Percentiles rank a stretch among this genome's conserved stretches.
Conservation (phyloP, 2,797 vertebrate species). For the Borostomias antarcticus region DNA sequence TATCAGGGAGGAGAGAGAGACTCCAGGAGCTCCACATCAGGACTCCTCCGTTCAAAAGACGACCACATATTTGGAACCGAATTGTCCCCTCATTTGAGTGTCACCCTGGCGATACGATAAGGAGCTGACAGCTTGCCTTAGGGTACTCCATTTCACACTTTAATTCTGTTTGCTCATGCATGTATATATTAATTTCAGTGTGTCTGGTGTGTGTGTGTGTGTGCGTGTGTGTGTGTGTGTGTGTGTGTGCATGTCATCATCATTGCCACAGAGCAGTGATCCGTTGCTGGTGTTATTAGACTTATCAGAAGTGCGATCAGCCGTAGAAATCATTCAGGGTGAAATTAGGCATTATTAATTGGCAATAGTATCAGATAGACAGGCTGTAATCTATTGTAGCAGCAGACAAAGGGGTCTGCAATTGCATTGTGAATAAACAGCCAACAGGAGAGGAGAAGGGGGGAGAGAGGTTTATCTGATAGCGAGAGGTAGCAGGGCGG, state of each 20-base stretch:
- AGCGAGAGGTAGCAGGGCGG: no score
- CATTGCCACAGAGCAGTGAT: conserved; percentile 11
- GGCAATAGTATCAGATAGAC: conserved; percentile 12
- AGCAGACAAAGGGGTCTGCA: neutral
- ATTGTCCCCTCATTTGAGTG: no score
- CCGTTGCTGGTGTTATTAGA: neutral
- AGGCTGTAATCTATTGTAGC: conserved; percentile 4
- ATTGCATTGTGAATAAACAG: neutral
- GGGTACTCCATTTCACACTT: no score
- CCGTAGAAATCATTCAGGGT: neutral
- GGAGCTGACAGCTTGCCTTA: no score
- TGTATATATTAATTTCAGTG: neutral
- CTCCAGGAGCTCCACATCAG: no score
- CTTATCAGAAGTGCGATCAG: conserved; percentile 12
- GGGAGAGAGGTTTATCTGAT: neutral
- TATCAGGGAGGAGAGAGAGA: no score
- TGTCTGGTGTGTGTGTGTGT: neutral
- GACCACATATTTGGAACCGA: no score
- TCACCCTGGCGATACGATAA: no score
- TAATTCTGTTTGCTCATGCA: no score
- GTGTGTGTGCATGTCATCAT: neutral
- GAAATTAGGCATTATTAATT: conserved; percentile 6
- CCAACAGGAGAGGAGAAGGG: neutral
- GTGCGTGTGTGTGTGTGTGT: conserved; percentile 17
- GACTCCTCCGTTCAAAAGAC: no score